These are phyloP conservation scores for Syrista parreyssii DNA, from an alignment of 2,888 invertebrate species.

Conservation along the genomic window DNA sequence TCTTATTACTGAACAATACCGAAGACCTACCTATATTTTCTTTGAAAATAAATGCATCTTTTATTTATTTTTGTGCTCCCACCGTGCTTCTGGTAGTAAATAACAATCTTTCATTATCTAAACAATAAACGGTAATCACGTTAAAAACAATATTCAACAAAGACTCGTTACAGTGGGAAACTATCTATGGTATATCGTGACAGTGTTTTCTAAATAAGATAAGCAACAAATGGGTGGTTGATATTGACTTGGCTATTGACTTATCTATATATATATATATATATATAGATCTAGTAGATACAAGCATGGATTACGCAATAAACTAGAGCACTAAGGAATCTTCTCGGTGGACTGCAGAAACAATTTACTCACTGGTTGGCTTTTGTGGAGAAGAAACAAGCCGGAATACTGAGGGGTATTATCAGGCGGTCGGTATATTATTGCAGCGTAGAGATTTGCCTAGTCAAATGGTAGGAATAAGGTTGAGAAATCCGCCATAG, in stretches of 20 bases:
- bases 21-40: neutral
- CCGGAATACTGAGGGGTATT: neutral
- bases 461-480: constrained; percentile 5
- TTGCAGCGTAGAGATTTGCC: neutral
- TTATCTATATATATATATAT: too few species aligned
- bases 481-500: neutral
- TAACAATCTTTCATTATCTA: neutral
- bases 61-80: neutral
- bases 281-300: too few species aligned
- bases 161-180: neutral
- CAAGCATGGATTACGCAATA: too few species aligned
- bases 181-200: neutral
- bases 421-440: neutral
- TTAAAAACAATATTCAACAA: neutral
- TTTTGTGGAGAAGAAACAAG: neutral
- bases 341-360: neutral
- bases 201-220: neutral
- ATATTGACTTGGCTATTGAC: too few species aligned
- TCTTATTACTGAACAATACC: neutral
- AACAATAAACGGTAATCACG: neutral
- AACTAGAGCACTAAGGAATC: too few species aligned
- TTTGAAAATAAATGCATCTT: neutral
- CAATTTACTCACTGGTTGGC: neutral
- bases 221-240: neutral
- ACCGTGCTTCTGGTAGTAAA: neutral